These are phyloP conservation scores for Drosophila murphyi DNA, from an alignment of 1,140 invertebrate species.

Conservation along the genomic window DNA sequence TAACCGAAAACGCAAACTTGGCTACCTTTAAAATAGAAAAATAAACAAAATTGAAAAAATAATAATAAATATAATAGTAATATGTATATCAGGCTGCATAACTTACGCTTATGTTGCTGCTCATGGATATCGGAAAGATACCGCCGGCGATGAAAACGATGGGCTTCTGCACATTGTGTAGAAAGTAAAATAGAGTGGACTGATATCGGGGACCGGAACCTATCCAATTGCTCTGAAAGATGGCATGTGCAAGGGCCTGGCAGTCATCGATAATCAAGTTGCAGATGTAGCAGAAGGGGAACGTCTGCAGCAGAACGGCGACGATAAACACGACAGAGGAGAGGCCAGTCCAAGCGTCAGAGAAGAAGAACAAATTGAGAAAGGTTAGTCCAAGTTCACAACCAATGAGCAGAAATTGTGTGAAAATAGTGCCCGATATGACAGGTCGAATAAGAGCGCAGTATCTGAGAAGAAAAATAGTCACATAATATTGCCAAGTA, in stretches of 20 bases:
- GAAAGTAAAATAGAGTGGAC: conserved; percentile 30
- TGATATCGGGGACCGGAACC: conserved; percentile 38
- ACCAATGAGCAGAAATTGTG: conserved; percentile 30
- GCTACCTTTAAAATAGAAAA: conserved; percentile 34
- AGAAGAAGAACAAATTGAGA: conserved; percentile 55
- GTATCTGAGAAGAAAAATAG: too few species aligned
- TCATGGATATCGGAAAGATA: conserved; percentile 50
- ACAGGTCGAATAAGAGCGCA: too few species aligned
- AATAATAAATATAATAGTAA: too few species aligned
- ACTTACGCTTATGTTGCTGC: conserved; percentile 51
- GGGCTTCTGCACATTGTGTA: conserved; percentile 35
- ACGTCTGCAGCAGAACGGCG: conserved; percentile 44
- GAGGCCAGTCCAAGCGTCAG: conserved; percentile 30
- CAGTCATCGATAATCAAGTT: conserved; percentile 53
- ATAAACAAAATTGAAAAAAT: background rate
- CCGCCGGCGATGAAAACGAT: conserved; percentile 52
- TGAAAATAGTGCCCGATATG: background rate
- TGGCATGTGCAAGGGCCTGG: conserved; percentile 17
- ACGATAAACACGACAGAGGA: conserved; percentile 26
- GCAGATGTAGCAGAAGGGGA: conserved; percentile 58
- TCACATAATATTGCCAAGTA: too few species aligned
- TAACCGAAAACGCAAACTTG: conserved; percentile 53
- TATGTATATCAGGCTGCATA: too few species aligned
- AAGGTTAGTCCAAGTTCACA: conserved; percentile 33
- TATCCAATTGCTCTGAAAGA: conserved; percentile 57